Percentiles rank a stretch among this genome's conserved stretches.
These are phyloP conservation scores for Drosophila lacertosa DNA, from an alignment of 1,140 invertebrate species.

Conservation along the genomic window DNA sequence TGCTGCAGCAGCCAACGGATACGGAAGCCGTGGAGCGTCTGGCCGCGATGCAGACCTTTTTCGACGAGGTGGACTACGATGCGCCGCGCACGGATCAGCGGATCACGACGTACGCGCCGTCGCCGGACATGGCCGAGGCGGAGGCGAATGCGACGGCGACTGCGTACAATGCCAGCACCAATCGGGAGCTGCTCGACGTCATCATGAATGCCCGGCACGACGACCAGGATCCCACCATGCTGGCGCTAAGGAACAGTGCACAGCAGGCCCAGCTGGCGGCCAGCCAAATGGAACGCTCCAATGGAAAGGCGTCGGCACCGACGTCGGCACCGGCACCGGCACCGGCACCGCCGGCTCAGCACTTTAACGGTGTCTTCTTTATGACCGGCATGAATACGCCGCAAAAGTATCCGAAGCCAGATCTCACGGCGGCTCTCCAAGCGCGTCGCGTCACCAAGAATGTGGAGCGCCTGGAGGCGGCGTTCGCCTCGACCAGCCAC, in stretches of 20 bases:
- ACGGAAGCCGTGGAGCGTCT: conserved; percentile 57
- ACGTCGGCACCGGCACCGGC: conserved; percentile 45
- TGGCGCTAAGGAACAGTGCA: conserved; percentile 83
- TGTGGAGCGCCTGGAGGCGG: conserved; percentile 90
- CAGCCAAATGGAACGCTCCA: conserved; percentile 19
- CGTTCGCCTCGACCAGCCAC: conserved; percentile 85
- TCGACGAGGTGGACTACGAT: conserved; percentile 84
- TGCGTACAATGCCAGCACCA: conserved; percentile 84
- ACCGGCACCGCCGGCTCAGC: conserved; percentile 80
- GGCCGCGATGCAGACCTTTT: conserved; percentile 73
- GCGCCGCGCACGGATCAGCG: conserved; percentile 66
- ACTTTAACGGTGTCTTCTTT: conserved; percentile 84
- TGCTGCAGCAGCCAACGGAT: conserved; percentile 36
- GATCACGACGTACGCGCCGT: conserved; percentile 56
- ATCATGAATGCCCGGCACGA: conserved; percentile 85
- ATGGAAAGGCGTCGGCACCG: no score
- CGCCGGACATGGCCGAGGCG: conserved; percentile 84
- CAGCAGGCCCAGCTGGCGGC: conserved; percentile 47
- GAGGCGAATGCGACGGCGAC: conserved; percentile 84
- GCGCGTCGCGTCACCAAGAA: conserved; percentile 89
- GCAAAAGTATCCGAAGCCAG: conserved; percentile 81
- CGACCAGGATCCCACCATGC: conserved; percentile 82
- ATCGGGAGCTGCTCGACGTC: conserved; percentile 85
- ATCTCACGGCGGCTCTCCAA: conserved; percentile 85
- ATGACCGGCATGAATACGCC: conserved; percentile 83